Evolutionary conservation across 2,113 vertebrate species (phyloP).

Genomic region (Butastur rufipennis): DNA sequence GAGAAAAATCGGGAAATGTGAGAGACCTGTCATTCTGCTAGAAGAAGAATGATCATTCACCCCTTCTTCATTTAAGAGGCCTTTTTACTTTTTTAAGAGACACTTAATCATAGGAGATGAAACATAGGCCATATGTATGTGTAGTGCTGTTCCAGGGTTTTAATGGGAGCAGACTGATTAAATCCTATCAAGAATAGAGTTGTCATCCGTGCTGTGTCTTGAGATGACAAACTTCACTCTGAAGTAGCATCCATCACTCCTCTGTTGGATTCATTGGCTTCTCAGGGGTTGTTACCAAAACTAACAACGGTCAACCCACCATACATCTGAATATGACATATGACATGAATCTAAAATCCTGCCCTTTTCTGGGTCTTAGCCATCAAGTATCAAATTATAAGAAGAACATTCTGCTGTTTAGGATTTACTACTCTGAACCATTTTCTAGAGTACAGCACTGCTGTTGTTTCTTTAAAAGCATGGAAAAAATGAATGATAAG

Average conservation of each 20-base stretch:
- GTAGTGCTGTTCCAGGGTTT: neutral
- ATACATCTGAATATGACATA: rapidly evolving
- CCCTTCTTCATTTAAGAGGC: neutral
- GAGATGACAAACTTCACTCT: neutral
- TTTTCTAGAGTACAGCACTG: neutral
- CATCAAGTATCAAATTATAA: neutral
- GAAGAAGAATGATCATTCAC: neutral
- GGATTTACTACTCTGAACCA: neutral
- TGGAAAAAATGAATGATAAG: neutral
- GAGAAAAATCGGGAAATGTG: neutral
- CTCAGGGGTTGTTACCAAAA: neutral
- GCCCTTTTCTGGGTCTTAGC: neutral
- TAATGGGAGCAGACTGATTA: neutral
- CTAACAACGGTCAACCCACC: neutral
- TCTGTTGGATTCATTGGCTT: neutral
- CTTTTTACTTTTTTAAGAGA: neutral
- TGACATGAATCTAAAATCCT: neutral
- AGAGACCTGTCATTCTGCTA: neutral
- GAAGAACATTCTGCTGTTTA: neutral
- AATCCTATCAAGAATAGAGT: neutral
- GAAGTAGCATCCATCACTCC: neutral
- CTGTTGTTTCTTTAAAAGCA: neutral
- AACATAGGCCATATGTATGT: neutral
- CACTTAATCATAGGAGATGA: neutral
- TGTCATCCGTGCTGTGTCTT: neutral